A percentile compares a stretch with the other conserved stretches of the same genome.
Evolutionary conservation across 2,888 invertebrate species (phyloP).

Genomic region (Chalcis sispes): DNA sequence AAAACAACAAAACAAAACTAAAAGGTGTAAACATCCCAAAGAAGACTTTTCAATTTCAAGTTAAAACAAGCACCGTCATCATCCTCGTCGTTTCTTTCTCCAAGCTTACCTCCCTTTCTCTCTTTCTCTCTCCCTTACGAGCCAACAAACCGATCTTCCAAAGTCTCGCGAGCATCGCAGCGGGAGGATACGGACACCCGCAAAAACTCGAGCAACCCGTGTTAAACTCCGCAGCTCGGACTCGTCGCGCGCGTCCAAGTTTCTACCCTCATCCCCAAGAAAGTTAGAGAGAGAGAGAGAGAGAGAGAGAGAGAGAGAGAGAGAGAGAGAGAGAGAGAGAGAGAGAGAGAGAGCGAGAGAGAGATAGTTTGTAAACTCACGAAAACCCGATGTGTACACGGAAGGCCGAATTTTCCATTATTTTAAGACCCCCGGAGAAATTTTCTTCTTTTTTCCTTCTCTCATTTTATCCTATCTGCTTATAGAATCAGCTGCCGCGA

Average conservation of each 20-base stretch:
- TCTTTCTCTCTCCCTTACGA: background rate
- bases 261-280: too few species aligned
- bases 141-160: too few species aligned
- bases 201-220: too few species aligned
- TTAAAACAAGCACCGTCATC: conserved; percentile 26
- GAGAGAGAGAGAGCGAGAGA: background rate
- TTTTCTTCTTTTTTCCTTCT: too few species aligned
- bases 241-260: too few species aligned
- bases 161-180: too few species aligned
- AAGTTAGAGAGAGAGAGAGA: background rate
- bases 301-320: too few species aligned
- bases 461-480: conserved; percentile 72
- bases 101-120: background rate
- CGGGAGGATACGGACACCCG: conserved; percentile 6
- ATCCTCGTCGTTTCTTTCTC: conserved; percentile 12
- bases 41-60: conserved; percentile 39
- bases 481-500: conserved; percentile 74
- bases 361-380: conserved; percentile 69
- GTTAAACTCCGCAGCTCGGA: too few species aligned
- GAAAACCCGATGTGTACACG: conserved; percentile 67
- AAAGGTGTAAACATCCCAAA: conserved; percentile 32
- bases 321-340: too few species aligned
- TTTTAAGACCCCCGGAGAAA: conserved; percentile 67
- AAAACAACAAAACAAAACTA: background rate
- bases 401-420: conserved; percentile 68